These are phyloP conservation scores for Potamarius usumacintae DNA, from an alignment of 2,113 vertebrate species.

Conservation along the genomic window DNA sequence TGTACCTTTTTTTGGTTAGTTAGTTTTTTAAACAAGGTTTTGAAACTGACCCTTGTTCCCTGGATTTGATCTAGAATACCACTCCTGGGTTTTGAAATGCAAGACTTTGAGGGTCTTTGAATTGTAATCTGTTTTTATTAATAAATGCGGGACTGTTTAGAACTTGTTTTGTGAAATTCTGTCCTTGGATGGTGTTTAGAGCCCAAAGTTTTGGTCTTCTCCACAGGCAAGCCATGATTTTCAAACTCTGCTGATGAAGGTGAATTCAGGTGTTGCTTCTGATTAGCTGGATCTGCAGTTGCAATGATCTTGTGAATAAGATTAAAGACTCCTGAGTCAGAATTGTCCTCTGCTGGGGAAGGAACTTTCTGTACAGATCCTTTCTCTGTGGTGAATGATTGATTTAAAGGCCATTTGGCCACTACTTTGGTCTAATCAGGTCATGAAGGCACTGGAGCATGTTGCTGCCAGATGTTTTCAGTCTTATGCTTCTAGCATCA, in stretches of 20 bases:
- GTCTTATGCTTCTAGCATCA: too few species aligned
- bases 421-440: too few species aligned
- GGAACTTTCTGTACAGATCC: too few species aligned
- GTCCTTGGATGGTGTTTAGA: background rate
- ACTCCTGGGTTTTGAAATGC: background rate
- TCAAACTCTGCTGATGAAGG: too few species aligned
- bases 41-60: background rate
- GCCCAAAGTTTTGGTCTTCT: background rate
- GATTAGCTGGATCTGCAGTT: too few species aligned
- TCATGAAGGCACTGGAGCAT: background rate
- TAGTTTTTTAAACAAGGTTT: background rate
- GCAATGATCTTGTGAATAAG: too few species aligned
- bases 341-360: too few species aligned
- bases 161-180: background rate
- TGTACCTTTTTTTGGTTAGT: background rate
- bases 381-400: too few species aligned
- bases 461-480: background rate
- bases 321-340: too few species aligned
- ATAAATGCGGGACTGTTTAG: background rate
- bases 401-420: too few species aligned
- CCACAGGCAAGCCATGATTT: background rate
- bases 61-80: background rate
- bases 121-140: background rate
- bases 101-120: background rate
- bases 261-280: too few species aligned